Percentiles rank a stretch among this genome's conserved stretches.
Evolutionary conservation across 2,113 vertebrate genomes (phyloP).

Genomic region (Calcarius ornatus): DNA sequence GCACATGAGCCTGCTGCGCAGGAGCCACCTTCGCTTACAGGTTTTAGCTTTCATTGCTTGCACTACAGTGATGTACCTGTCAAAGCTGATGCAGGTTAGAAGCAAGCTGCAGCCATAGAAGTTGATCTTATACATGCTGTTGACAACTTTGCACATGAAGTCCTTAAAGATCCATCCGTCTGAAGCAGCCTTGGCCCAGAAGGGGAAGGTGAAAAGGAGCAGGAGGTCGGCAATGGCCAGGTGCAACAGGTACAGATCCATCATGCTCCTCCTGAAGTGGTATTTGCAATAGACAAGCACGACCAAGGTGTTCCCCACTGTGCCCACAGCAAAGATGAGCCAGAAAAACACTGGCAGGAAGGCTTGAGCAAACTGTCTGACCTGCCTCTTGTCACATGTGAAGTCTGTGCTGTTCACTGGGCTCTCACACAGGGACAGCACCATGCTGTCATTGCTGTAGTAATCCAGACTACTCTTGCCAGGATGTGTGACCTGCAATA

Average conservation of each 20-base stretch:
- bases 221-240: conserved; percentile 87
- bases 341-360: conserved; percentile 82
- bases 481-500: conserved; percentile 13
- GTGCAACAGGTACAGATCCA: conserved; percentile 84
- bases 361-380: conserved; percentile 71
- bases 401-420: background rate
- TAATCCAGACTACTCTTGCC: background rate
- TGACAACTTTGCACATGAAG: conserved; percentile 80
- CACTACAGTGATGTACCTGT: conserved; percentile 85
- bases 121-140: conserved; percentile 85
- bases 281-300: conserved; percentile 81
- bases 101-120: conserved; percentile 88
- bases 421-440: background rate
- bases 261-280: conserved; percentile 83
- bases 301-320: conserved; percentile 81
- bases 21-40: conserved; percentile 73
- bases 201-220: conserved; percentile 86
- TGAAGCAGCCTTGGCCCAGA: conserved; percentile 80
- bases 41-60: conserved; percentile 77
- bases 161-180: conserved; percentile 78
- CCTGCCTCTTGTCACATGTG: conserved; percentile 69
- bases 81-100: conserved; percentile 87
- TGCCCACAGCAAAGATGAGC: conserved; percentile 81
- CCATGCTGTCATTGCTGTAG: background rate
- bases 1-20: conserved; percentile 80